These are phyloP conservation scores for Hetaerina titia DNA, from an alignment of 2,888 invertebrate genomes.

Conservation along the genomic window DNA sequence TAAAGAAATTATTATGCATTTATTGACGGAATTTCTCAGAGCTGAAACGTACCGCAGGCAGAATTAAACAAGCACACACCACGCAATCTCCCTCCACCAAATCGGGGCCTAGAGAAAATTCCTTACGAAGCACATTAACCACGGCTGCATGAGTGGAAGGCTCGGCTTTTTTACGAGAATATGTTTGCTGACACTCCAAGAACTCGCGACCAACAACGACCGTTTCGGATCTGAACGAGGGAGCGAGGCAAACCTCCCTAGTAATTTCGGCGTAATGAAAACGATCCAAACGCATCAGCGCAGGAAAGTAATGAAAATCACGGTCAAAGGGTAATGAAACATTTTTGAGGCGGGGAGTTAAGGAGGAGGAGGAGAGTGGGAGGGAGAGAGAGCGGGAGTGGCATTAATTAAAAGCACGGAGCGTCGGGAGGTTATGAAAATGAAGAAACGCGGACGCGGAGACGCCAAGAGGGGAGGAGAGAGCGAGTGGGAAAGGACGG, in stretches of 20 bases:
- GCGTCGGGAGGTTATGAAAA: not conserved
- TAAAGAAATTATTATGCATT: not conserved
- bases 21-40: not conserved
- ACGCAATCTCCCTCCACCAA: not conserved
- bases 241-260: not conserved
- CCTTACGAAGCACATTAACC: not conserved
- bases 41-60: not conserved
- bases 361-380: too few species aligned
- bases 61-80: not conserved
- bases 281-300: not conserved
- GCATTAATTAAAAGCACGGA: conserved; percentile 9
- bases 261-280: not conserved
- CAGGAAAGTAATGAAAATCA: not conserved
- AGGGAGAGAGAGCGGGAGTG: not conserved
- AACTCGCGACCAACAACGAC: not conserved
- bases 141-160: not conserved
- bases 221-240: not conserved
- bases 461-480: not conserved
- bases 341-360: not conserved
- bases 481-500: not conserved
- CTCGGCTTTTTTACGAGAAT: not conserved
- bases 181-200: not conserved
- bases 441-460: not conserved
- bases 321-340: not conserved
- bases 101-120: not conserved